These are phyloP conservation scores for Eristalis tenax DNA, from an alignment of 2,888 invertebrate species.

Conservation along the genomic window DNA sequence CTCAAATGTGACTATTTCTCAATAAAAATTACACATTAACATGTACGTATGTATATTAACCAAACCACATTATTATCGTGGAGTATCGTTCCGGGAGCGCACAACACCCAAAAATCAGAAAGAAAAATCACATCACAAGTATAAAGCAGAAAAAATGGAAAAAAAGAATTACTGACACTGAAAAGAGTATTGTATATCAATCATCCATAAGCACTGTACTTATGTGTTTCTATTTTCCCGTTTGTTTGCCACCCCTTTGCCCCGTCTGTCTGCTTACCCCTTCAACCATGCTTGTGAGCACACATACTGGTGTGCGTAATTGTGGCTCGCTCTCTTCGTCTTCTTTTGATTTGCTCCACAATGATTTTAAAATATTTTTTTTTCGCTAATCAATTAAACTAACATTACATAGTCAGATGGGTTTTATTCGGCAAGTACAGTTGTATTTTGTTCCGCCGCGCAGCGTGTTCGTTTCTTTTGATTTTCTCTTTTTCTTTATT, in stretches of 20 bases:
- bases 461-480: constrained; percentile 22
- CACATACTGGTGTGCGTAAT: constrained; percentile 1
- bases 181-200: constrained; percentile 44
- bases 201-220: constrained; percentile 36
- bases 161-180: constrained; percentile 15
- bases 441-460: constrained; percentile 25
- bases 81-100: constrained; percentile 19
- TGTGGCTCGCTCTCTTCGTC: constrained; percentile 47
- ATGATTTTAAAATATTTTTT: constrained; percentile 41
- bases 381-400: constrained; percentile 58
- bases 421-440: constrained; percentile 29
- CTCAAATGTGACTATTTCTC: neutral
- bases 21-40: neutral
- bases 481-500: constrained; percentile 47
- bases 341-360: constrained; percentile 48
- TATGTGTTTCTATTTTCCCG: constrained; percentile 31
- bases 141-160: neutral
- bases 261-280: neutral
- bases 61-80: neutral
- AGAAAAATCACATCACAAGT: constrained; percentile 7
- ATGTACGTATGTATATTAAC: neutral
- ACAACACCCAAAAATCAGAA: constrained; percentile 11
- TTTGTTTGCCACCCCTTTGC: neutral
- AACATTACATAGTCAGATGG: constrained; percentile 58
- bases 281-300: neutral